phyloP scores from a whole-genome alignment of 2,888 invertebrate species.

The Psylliodes chrysocephalus region DNA sequence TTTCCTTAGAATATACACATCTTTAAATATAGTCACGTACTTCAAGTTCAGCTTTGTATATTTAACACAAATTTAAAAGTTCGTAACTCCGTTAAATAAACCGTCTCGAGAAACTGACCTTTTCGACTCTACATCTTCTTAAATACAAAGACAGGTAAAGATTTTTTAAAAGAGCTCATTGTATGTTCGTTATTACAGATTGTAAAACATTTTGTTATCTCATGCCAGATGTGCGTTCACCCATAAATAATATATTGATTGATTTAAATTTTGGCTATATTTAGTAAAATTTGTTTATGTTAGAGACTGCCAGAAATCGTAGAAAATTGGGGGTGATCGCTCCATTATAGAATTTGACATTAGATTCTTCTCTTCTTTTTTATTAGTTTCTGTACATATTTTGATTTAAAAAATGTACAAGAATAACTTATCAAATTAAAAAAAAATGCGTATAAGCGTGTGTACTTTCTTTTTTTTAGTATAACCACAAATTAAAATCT shows the following conservation, averaged over 20 bases:
- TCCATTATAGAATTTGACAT: too few species aligned
- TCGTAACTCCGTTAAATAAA: neutral
- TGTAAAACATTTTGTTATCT: slow-evolving; percentile 3
- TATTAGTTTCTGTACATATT: too few species aligned
- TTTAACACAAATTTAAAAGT: neutral
- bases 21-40: neutral
- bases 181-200: neutral
- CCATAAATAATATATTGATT: neutral
- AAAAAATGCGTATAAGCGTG: too few species aligned
- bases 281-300: too few species aligned
- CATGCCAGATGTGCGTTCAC: neutral
- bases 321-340: too few species aligned
- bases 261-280: too few species aligned
- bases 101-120: neutral
- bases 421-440: too few species aligned
- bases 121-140: slow-evolving; percentile 1
- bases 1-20: neutral
- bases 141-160: neutral
- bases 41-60: neutral
- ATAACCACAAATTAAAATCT: too few species aligned
- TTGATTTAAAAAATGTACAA: too few species aligned
- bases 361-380: too few species aligned
- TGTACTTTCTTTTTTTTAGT: too few species aligned
- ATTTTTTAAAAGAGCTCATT: slow-evolving; percentile 1
- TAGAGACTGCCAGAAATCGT: too few species aligned